Evolutionary conservation across 30 jellyfish, hydroid and myxozoan genomes (phyloP), one percentile per base, ranked within the genome.

Genomic region (Pseudorhiza aurosa): DNA sequence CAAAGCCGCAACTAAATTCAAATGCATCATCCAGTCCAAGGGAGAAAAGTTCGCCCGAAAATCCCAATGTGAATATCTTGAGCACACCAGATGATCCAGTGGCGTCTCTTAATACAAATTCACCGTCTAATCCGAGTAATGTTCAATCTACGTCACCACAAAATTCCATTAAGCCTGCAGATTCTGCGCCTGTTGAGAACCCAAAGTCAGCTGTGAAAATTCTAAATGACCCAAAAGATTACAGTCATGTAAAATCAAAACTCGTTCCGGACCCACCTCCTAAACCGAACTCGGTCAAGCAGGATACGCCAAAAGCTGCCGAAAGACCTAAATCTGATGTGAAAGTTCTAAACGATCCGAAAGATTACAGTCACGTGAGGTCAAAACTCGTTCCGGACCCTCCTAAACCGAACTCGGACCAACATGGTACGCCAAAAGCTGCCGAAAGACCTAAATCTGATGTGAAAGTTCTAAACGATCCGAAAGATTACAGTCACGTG

Each of bases 401-500:
- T 9, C 73, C 85, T 14, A 72, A 72, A 47, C 74, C 85, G 32
- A 53, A 49, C 8, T 28, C 85, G 4, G 60, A 19, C 0, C 1
- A 14, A 4, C n/a, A 59, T 28, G 2, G 32, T 32, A 60, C 31
- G 9, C 30, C 85, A 4, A 51, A 65, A 29, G 53, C 39, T 1
- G 21, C 1, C 14, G 85, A 51, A 8, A 50, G 51, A 24, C 85
- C 72, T 12, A 72, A 17, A 28, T 21, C 82, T 9, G 57, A 37
- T 59, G 95, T 83, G 10, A 68, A 57, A 53, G 70, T 83, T 30
- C 17, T 83, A n/a, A 83, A 83, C 58, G 87, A 68, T 33, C 95
- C 95, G 37, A 69, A 69, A 33, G 88, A 83, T 59, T 83, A 83
- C 74, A 56, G 82, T 56, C 87, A 68, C 64, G 77, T 83, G 2